Base-by-base conservation (phyloP, 2,113 vertebrate genomes). In the Ptychochromis oligacanthus region DNA sequence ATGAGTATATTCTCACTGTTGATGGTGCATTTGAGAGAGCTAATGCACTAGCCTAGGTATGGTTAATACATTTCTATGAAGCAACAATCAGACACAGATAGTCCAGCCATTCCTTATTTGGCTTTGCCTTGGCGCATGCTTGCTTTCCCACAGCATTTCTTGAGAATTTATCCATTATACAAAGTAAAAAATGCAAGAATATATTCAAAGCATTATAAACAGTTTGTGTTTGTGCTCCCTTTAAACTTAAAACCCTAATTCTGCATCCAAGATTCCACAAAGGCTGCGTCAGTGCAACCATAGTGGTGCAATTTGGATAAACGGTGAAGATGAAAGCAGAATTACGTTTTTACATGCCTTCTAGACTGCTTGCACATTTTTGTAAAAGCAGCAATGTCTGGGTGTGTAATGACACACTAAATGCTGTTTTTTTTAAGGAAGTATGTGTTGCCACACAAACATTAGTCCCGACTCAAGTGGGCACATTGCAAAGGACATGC, bases 341-440 rank as follows among this genome's bases (percentile, higher is more conserved):
- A 92, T 87, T 91, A 83, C 62, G 89, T 88, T 91, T 89, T 88
- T 88, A 93, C 91, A 92, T 91, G 91, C 90, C 91, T 87, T 83
- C 74, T 54, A 92, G 92, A 93, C 88, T 91, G 87, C 88, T 88
- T 88, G 89, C 87, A 92, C 88, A 86, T 94, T 93, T 93, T 86
- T 89, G 72, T 87, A 54, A 90, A 92, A 87, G 81, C 84, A 83
- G 89, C 83, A 52, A 89, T 65, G 90, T 91, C 94, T 91, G 92
- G 87, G 84, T 91, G 83, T 93, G 90, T 93, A 93, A 95, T 95
- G 94, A 92, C 90, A 88, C 82, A 78, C 93, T 91, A 91, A 92
- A 88, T 82, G 83, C 81, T 81, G 65, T 77, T 86, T 89, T 89
- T 87, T 89, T 79, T 78, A 81, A 80, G 81, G 55, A 91, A 90